Evolutionary conservation across 2,113 vertebrate genomes (phyloP).

Genomic region (Muscicapa adusta): DNA sequence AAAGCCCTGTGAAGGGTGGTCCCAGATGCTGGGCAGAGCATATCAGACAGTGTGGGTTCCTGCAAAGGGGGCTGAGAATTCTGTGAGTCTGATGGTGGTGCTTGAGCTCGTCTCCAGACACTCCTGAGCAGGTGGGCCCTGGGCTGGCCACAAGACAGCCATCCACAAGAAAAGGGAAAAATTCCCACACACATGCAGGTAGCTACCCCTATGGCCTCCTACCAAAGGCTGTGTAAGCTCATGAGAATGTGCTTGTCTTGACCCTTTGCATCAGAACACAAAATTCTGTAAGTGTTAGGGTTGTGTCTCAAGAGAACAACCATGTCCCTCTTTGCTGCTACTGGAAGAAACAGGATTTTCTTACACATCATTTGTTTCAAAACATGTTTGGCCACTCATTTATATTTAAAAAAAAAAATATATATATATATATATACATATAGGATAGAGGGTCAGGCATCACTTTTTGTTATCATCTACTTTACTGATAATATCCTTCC

Average conservation of each 20-base stretch:
- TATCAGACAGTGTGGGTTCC: not conserved
- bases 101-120: not conserved
- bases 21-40: not conserved
- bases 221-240: not conserved
- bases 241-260: not conserved
- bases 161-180: not conserved
- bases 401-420: not conserved
- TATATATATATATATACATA: not conserved
- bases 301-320: not conserved
- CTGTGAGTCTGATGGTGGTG: accelerated
- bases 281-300: not conserved
- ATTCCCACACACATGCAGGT: not conserved
- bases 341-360: not conserved
- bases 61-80: not conserved
- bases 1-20: accelerated
- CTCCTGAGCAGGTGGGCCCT: accelerated
- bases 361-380: not conserved
- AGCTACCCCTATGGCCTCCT: not conserved
- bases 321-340: not conserved
- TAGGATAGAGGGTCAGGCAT: not conserved
- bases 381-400: not conserved
- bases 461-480: not conserved
- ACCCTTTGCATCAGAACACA: not conserved
- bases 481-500: not conserved
- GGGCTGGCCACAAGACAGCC: not conserved